Conservation (phyloP, 2,113 vertebrate species). For the Cyanoramphus novaezelandiae region DNA sequence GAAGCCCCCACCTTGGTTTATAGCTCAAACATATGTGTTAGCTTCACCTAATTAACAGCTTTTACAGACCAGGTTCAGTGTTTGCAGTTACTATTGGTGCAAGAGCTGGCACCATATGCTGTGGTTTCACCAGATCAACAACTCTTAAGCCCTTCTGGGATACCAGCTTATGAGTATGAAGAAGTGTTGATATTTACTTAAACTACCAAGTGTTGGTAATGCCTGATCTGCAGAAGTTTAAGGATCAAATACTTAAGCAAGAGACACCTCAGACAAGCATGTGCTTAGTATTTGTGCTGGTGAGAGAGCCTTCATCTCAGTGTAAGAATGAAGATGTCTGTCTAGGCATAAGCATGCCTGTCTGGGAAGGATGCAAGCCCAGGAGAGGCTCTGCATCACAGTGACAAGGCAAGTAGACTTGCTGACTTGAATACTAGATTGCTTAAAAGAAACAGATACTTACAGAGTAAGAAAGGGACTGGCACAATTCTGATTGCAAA, state of each 20-base stretch:
- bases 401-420: neutral
- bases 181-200: neutral
- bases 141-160: constrained; percentile 21
- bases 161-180: constrained; percentile 8
- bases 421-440: neutral
- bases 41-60: constrained; percentile 15
- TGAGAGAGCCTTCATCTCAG: neutral
- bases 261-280: neutral
- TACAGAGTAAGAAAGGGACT: fast-evolving
- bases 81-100: neutral
- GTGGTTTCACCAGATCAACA: constrained; percentile 14
- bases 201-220: neutral
- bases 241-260: constrained; percentile 7
- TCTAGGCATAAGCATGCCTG: neutral
- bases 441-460: neutral
- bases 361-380: neutral
- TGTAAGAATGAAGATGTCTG: neutral
- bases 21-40: neutral
- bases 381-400: neutral
- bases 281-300: neutral
- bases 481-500: neutral
- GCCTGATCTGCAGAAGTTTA: neutral
- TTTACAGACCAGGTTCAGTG: neutral
- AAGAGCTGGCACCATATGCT: constrained; percentile 11
- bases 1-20: neutral